Evolutionary conservation across 2,888 invertebrate species (phyloP).

Genomic region (Ectemnius continuus): DNA sequence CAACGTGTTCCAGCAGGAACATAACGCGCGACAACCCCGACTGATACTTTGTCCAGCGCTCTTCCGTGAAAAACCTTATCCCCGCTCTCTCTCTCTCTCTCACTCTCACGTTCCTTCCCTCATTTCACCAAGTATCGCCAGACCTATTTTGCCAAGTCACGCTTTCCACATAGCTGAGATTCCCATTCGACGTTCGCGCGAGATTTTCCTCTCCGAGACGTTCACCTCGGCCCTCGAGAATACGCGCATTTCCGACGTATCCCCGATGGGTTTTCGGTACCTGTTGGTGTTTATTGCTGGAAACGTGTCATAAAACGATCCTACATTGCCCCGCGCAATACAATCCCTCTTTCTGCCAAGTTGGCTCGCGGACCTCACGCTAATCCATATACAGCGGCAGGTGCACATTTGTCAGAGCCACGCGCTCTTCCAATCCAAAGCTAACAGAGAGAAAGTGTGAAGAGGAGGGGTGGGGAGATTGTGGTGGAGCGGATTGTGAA

Average conservation of each 20-base stretch:
- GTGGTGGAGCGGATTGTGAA: neutral
- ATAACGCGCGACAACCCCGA: too few relatives aligned
- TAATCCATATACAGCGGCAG: neutral
- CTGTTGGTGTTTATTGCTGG: conserved; percentile 25
- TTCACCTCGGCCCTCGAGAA: conserved; percentile 6
- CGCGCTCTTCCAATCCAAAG: neutral
- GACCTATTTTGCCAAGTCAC: too few relatives aligned
- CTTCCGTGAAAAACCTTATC: too few relatives aligned
- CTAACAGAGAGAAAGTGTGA: too few relatives aligned
- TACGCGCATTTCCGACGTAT: conserved; percentile 1
- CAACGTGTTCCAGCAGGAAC: too few relatives aligned
- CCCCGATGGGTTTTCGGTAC: conserved; percentile 10
- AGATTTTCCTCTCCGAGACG: conserved; percentile 10
- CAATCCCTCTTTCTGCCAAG: too few relatives aligned
- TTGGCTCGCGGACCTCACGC: neutral
- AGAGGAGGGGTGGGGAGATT: too few relatives aligned
- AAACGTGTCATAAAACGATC: conserved; percentile 17
- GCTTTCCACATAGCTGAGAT: too few relatives aligned
- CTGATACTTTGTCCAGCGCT: too few relatives aligned
- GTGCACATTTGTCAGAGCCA: conserved; percentile 10
- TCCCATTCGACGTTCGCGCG: neutral
- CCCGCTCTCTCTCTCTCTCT: too few relatives aligned
- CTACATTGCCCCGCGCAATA: neutral
- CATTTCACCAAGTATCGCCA: too few relatives aligned
- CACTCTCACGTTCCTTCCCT: too few relatives aligned